A percentile compares a stretch with the other conserved stretches of the same genome.
Conservation (phyloP, 1,140 invertebrate genomes). For the Caerostris extrusa region DNA sequence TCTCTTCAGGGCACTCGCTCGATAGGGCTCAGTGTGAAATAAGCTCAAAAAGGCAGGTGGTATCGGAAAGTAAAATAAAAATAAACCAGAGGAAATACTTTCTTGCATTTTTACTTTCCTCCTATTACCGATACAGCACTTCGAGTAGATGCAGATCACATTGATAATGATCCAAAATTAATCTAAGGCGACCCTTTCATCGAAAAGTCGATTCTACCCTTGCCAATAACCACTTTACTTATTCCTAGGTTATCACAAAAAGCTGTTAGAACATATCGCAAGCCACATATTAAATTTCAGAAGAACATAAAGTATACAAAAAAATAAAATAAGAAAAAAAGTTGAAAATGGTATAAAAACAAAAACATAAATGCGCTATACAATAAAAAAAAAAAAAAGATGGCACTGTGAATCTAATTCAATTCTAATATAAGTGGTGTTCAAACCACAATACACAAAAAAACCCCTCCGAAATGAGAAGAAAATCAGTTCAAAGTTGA, state of each 20-base stretch:
- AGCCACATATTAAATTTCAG: background rate
- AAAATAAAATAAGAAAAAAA: slow-evolving; percentile 54
- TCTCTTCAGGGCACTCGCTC: slow-evolving; percentile 5
- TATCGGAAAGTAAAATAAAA: slow-evolving; percentile 40
- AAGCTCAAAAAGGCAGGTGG: slow-evolving; percentile 49
- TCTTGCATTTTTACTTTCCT: slow-evolving; percentile 34
- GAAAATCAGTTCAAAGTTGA: background rate
- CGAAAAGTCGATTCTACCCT: background rate
- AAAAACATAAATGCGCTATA: slow-evolving; percentile 54
- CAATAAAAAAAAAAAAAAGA: background rate
- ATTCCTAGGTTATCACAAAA: background rate
- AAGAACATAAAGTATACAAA: slow-evolving; percentile 19
- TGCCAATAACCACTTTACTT: slow-evolving; percentile 35
- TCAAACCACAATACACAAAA: slow-evolving; percentile 1
- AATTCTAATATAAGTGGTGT: background rate
- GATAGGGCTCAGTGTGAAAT: slow-evolving; percentile 24
- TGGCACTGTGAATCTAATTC: slow-evolving; percentile 29
- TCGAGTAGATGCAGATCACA: background rate
- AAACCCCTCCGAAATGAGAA: background rate
- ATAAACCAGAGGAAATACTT: slow-evolving; percentile 17
- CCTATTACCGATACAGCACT: background rate
- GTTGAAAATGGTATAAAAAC: slow-evolving; percentile 33
- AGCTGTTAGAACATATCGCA: slow-evolving; percentile 8
- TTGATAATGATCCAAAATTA: slow-evolving; percentile 50
- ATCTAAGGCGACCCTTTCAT: slow-evolving; percentile 9